Evolutionary conservation across 2,888 invertebrate species (phyloP).

Genomic region (Biston betularia): DNA sequence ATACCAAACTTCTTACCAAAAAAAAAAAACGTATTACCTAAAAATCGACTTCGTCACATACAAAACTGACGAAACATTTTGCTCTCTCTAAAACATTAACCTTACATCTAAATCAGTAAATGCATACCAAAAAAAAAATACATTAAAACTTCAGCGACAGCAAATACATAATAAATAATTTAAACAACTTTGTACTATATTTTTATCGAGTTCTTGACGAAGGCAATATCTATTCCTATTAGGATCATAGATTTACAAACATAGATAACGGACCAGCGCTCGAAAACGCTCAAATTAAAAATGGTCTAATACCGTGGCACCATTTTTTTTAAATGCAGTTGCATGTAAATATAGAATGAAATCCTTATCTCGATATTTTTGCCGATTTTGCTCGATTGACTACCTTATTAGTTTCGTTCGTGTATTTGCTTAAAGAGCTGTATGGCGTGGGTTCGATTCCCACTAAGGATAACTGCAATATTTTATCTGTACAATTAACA

Average conservation of each 20-base stretch:
- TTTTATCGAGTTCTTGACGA: background rate
- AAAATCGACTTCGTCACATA: background rate
- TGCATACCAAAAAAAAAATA: constrained; percentile 27
- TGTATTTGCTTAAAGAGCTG: no score
- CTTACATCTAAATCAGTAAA: constrained; percentile 11
- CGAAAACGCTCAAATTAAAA: background rate
- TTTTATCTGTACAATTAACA: no score
- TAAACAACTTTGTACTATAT: constrained; percentile 8
- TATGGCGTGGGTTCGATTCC: no score
- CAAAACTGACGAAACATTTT: background rate
- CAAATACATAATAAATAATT: constrained; percentile 1
- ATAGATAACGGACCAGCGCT: background rate
- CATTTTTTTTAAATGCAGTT: no score
- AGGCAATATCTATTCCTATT: background rate
- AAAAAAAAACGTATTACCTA: no score
- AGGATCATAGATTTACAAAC: background rate
- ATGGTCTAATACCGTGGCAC: background rate
- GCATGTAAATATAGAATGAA: no score
- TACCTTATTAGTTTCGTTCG: no score
- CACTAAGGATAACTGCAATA: no score
- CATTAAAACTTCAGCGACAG: constrained; percentile 6
- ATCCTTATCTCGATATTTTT: no score
- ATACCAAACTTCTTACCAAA: no score
- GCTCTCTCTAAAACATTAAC: background rate
- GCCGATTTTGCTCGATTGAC: no score